A percentile compares a stretch with the other conserved stretches of the same genome.
These are phyloP conservation scores for Gymnocypris eckloni DNA, from an alignment of 2,797 vertebrate genomes.

Conservation along the genomic window DNA sequence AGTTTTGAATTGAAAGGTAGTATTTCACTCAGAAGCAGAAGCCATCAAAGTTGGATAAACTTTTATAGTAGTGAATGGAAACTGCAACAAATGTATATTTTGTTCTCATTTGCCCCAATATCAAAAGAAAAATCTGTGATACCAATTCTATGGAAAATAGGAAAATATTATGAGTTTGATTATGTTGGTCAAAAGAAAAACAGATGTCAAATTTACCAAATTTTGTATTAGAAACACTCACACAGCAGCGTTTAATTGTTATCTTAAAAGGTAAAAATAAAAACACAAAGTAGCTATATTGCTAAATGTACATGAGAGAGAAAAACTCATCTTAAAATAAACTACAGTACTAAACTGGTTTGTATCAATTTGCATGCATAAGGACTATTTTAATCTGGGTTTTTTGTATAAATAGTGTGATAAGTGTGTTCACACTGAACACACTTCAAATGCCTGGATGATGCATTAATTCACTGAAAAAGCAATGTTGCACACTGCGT, in stretches of 20 bases:
- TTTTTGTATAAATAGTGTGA: not conserved
- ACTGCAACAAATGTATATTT: too few species aligned
- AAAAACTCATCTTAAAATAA: too few species aligned
- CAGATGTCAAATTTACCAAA: not conserved
- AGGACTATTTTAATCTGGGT: not conserved
- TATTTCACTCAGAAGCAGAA: constrained; percentile 1
- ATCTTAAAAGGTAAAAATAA: not conserved
- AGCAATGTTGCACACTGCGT: not conserved
- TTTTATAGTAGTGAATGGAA: too few species aligned
- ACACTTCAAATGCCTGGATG: not conserved
- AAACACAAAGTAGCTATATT: not conserved
- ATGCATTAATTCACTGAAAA: not conserved
- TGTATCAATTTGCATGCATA: not conserved
- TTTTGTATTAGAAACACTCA: not conserved
- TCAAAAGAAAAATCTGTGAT: too few species aligned
- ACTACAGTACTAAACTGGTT: not conserved
- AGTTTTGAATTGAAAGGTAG: not conserved
- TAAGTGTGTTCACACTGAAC: not conserved
- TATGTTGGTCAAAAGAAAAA: not conserved
- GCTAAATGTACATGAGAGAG: too few species aligned
- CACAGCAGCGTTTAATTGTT: not conserved
- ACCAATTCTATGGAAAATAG: not conserved
- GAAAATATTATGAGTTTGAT: not conserved
- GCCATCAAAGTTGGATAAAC: not conserved
- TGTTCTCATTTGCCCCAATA: too few species aligned